Evolutionary conservation across 2,113 vertebrate genomes (phyloP).

Genomic region (Formicarius rufipectus): DNA sequence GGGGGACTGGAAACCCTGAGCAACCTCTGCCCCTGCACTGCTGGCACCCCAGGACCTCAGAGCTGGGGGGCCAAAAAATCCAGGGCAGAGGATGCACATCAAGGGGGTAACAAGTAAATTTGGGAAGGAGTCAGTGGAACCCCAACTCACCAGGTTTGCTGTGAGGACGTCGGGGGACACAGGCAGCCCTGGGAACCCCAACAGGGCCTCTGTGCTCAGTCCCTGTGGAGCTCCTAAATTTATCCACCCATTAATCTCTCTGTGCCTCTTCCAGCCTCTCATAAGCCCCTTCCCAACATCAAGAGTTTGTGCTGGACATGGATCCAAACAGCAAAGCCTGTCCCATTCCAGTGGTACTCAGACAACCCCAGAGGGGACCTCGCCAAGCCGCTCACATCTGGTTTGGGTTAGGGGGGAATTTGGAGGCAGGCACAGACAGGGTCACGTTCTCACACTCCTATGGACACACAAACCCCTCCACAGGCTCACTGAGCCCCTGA

Average conservation of each 20-base stretch:
- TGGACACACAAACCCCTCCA: neutral
- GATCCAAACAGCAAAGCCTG: neutral
- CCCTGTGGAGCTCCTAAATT: neutral
- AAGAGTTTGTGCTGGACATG: neutral
- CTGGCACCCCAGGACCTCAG: neutral
- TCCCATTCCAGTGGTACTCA: neutral
- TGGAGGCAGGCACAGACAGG: neutral
- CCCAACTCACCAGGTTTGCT: rapidly evolving
- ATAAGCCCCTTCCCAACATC: neutral
- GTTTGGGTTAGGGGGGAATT: neutral
- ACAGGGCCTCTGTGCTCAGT: neutral
- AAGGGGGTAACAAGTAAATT: rapidly evolving
- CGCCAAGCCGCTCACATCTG: neutral
- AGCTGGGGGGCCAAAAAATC: neutral
- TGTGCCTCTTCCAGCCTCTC: neutral
- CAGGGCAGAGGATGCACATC: neutral
- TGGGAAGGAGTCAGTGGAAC: neutral
- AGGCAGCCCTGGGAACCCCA: neutral
- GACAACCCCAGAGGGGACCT: neutral
- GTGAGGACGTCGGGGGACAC: rapidly evolving
- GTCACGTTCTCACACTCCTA: slow-evolving; percentile 35
- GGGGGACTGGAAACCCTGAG: neutral
- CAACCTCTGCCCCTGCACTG: neutral
- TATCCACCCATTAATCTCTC: neutral
- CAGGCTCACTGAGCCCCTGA: neutral